Base-by-base conservation (phyloP, 2,888 invertebrate genomes). In the Callyntrura guangdongensis region DNA sequence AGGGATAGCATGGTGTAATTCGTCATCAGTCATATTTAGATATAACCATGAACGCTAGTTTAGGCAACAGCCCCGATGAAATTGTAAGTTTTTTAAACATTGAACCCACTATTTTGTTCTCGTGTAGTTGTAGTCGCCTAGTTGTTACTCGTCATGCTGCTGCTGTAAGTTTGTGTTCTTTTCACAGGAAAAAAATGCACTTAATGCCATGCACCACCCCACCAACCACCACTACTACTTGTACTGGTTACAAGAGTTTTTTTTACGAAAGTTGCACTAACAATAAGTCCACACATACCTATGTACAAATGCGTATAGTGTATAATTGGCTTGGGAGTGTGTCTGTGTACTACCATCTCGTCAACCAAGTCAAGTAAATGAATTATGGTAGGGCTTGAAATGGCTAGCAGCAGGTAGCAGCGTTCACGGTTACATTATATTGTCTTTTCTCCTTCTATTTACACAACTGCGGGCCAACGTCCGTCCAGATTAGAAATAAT, bases 131-230 rank as follows among this genome's bases (percentile, higher is more conserved):
- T 27, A 22, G 17, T 27, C 36, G 2, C 9, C 67, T 27, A 25
- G 14, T n/a, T 6, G 2, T 36, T 69, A 69, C 27, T 3, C 45
- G 36, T 11, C 45, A 14, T 36, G 69, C 36, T 47, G 22, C 47
- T 47, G n/a, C 72, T 2, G 53, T n/a, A 53, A n/a, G 53, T 47
- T 45, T 22, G 47, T 47, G 45, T 69, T 27, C 25, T 17, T 17
- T n/a, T 59, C 64, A 64, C 69, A 69, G 45, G 72, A 72, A 47
- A n/a, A 69, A 77, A 77, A 77, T 77, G 53, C 77, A 49, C n/a
- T 49, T 20, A 0, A 6, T 74, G 14, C 25, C 49, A 1, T 53
- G 77, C 77, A 77, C 22, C 74, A 17, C 20, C 22, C 69, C n/a
- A 45, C 5, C 53, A 53, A 11, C 53, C 53, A 53, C 53, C 5